These are phyloP conservation scores for Zootermopsis nevadensis DNA, from an alignment of 2,888 invertebrate species.

Conservation along the genomic window DNA sequence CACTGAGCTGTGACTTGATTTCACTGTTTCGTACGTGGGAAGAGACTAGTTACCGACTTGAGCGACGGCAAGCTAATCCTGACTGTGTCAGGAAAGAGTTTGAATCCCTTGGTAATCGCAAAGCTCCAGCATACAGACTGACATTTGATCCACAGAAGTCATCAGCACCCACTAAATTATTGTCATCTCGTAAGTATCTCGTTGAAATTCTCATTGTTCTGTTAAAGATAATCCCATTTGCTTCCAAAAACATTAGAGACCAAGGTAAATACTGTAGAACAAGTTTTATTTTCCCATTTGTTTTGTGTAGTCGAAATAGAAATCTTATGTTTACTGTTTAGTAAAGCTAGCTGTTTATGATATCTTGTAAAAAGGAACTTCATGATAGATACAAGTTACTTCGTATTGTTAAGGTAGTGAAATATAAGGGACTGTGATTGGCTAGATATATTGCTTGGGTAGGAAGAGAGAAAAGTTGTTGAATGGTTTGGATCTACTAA, in stretches of 20 bases:
- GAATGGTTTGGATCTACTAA: too few relatives aligned
- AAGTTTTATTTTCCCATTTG: too few relatives aligned
- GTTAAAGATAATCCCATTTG: not conserved
- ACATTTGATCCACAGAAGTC: slow-evolving; percentile 75
- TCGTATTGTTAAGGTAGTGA: too few relatives aligned
- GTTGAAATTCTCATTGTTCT: not conserved
- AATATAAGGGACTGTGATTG: too few relatives aligned
- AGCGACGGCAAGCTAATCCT: slow-evolving; percentile 84
- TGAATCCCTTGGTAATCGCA: slow-evolving; percentile 73
- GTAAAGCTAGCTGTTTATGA: too few relatives aligned
- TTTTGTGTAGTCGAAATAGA: too few relatives aligned
- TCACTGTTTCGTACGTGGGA: slow-evolving; percentile 90
- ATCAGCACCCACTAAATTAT: slow-evolving; percentile 59
- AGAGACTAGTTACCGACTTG: slow-evolving; percentile 92
- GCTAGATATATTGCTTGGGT: not conserved
- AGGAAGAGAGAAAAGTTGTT: not conserved
- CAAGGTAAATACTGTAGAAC: too few relatives aligned
- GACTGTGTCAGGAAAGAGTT: slow-evolving; percentile 85
- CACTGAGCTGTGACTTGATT: slow-evolving; percentile 73
- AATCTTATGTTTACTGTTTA: too few relatives aligned
- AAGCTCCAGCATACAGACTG: slow-evolving; percentile 77
- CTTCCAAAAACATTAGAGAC: too few relatives aligned
- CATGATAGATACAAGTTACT: too few relatives aligned
- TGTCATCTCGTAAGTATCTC: slow-evolving; percentile 29
- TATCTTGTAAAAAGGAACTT: too few relatives aligned